Percentiles rank a stretch among this genome's conserved stretches.
phyloP scores from a whole-genome alignment of 64 coral and sea anemone genomes.

The Platygyra sinensis region DNA sequence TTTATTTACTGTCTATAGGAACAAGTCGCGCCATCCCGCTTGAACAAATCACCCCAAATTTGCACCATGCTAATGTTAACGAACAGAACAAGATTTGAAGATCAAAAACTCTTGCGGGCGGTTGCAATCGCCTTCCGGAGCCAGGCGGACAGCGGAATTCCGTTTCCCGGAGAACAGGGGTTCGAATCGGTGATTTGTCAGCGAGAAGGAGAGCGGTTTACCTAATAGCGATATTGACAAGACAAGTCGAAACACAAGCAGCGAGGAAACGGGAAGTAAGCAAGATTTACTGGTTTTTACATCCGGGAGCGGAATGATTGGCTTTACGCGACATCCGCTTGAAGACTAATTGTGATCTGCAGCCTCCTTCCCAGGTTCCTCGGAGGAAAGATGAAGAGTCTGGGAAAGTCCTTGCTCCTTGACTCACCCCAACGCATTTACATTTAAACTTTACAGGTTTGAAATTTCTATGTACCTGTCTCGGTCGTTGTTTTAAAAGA shows the following conservation, averaged over 20 bases:
- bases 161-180: slow-evolving; percentile 13
- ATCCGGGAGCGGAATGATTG: slow-evolving; percentile 71
- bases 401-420: too few species aligned
- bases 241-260: background rate
- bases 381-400: too few species aligned
- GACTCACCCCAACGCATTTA: too few species aligned
- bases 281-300: slow-evolving; percentile 53
- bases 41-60: slow-evolving; percentile 73
- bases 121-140: slow-evolving; percentile 1
- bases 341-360: slow-evolving; percentile 52
- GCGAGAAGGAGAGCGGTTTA: slow-evolving; percentile 50
- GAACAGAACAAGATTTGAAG: slow-evolving; percentile 20
- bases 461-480: too few species aligned
- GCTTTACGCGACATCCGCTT: slow-evolving; percentile 72
- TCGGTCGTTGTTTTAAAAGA: too few species aligned
- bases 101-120: background rate
- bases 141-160: slow-evolving; percentile 43
- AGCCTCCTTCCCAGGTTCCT: background rate
- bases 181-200: slow-evolving; percentile 32
- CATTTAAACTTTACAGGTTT: too few species aligned
- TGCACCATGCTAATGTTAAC: slow-evolving; percentile 31
- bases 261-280: slow-evolving; percentile 20
- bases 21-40: slow-evolving; percentile 80
- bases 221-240: slow-evolving; percentile 12
- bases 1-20: slow-evolving; percentile 32